These are phyloP conservation scores for Cryptosula pallasiana DNA, from an alignment of 2,888 invertebrate genomes.

Conservation along the genomic window DNA sequence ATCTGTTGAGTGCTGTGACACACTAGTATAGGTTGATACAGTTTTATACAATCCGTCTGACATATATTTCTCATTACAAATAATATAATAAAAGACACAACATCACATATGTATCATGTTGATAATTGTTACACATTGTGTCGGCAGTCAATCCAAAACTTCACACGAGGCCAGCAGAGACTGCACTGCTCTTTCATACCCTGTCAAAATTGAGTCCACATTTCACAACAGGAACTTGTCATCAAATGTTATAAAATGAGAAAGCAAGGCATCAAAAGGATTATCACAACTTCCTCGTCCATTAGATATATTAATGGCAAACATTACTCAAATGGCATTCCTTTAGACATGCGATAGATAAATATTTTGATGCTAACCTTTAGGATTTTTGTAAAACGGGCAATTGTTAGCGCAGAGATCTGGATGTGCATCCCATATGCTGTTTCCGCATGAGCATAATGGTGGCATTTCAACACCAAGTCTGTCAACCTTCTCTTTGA, in stretches of 20 bases:
- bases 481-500: slow-evolving; percentile 40
- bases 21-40: neutral
- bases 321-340: too few species aligned
- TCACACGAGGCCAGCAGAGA: slow-evolving; percentile 42
- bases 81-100: neutral
- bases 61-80: neutral
- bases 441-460: slow-evolving; percentile 45
- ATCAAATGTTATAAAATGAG: too few species aligned
- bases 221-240: too few species aligned
- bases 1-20: neutral
- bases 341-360: too few species aligned
- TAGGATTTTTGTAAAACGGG: slow-evolving; percentile 49
- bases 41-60: neutral
- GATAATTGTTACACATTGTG: too few species aligned
- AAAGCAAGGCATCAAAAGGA: too few species aligned
- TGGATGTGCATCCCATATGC: slow-evolving; percentile 48
- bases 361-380: too few species aligned
- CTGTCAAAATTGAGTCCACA: slow-evolving; percentile 38
- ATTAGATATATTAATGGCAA: too few species aligned
- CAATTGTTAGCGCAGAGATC: slow-evolving; percentile 53
- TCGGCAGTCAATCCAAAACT: slow-evolving; percentile 26
- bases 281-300: too few species aligned
- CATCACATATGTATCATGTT: slow-evolving; percentile 2
- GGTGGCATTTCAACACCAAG: slow-evolving; percentile 42
- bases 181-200: slow-evolving; percentile 44